Evolutionary conservation across 2,797 vertebrate species (phyloP), one percentile per base, ranked within the genome.

Genomic region (Alectoris magna): DNA sequence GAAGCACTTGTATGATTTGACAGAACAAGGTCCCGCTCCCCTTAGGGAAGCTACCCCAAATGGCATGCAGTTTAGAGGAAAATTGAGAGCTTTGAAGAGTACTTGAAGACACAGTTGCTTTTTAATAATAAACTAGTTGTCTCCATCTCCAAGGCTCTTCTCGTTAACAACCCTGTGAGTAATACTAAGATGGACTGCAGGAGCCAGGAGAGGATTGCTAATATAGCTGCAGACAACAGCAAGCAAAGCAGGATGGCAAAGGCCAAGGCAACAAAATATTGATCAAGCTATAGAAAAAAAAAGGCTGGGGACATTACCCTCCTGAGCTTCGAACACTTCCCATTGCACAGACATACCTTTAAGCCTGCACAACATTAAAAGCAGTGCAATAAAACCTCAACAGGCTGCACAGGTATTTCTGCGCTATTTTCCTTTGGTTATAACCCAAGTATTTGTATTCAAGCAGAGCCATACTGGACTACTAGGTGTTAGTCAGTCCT

Each of bases 71-170:
- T 41, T 81, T 24, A 5, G 53, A 90, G 84, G 76, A 95, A 92
- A 96, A 95, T 1, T 38, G 77, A 95, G 66, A 13, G 48, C 60
- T 85, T 63, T 91, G 68, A 91, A 94, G 80, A 41, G 62, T 36
- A 84, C 88, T 85, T 72, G 85, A 96, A 95, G 92, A 91, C 53
- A 86, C 46, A 68, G 88, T 67, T 95, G 31, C 43, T 94, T 95
- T 96, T 96, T 86, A 96, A 67, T 63, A 68, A 79, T 51, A 83
- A 83, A 49, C 83, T 76, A 93, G 76, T n/a, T 85, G 85, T 68
- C 90, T 78, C 73, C 41, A 66, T 92, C 88, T 94, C 56, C 84
- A 95, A 96, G 76, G 91, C 77, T 92, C 83, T 97, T 75, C 78
- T 94, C 70, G 87, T 87, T 90, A 82, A 93, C 69, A 95, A 91